Evolutionary conservation across 2,888 invertebrate genomes (phyloP).

Genomic region (Sympetrum striolatum): DNA sequence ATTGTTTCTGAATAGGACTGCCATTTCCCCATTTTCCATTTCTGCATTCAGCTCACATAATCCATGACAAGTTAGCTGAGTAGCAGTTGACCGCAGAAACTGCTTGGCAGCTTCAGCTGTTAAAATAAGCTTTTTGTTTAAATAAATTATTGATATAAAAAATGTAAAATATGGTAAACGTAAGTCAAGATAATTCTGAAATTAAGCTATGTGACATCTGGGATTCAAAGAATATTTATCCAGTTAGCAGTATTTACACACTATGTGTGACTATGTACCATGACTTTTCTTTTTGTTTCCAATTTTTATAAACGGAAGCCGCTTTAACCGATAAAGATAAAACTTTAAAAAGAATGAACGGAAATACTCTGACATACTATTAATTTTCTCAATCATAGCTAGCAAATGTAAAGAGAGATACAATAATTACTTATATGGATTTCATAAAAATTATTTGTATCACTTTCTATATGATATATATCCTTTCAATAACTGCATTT

Average conservation of each 20-base stretch:
- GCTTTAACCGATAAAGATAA: too few species aligned
- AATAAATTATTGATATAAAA: not conserved
- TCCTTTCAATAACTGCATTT: too few species aligned
- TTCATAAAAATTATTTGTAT: too few species aligned
- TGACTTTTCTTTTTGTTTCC: too few species aligned
- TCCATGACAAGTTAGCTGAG: slow-evolving; percentile 65
- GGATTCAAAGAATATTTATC: not conserved
- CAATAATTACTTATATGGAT: too few species aligned
- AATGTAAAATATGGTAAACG: not conserved
- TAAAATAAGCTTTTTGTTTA: not conserved
- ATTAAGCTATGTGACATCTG: not conserved
- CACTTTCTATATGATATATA: too few species aligned
- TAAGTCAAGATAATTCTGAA: not conserved
- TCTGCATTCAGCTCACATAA: slow-evolving; percentile 59
- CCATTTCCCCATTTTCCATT: slow-evolving; percentile 61
- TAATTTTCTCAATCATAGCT: too few species aligned
- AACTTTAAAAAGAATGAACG: too few species aligned
- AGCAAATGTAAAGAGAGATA: too few species aligned
- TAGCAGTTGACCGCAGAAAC: slow-evolving; percentile 61
- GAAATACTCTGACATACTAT: too few species aligned
- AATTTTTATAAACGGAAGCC: too few species aligned
- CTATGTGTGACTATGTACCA: too few species aligned
- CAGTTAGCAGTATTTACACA: not conserved
- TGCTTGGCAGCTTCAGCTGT: slow-evolving; percentile 61
- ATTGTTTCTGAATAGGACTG: slow-evolving; percentile 66